Conservation (phyloP, 37 sponge, comb jelly and placozoan species). For the Ianthella basta region DNA sequence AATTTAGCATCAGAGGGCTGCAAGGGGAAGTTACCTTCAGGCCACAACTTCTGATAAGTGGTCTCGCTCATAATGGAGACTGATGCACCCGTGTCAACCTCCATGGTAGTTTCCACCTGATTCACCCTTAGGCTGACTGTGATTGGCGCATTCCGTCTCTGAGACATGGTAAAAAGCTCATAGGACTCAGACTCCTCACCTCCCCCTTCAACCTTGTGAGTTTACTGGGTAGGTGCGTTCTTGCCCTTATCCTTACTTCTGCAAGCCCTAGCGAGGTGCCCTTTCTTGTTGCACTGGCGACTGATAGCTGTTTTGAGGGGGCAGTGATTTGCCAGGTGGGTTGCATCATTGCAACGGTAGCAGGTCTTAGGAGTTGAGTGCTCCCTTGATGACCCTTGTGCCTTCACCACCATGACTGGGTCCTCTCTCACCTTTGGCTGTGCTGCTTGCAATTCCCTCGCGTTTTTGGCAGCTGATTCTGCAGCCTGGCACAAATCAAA, state of each 20-base stretch:
- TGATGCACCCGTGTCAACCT: slow-evolving; percentile 32
- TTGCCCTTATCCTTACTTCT: background rate
- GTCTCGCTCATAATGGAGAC: slow-evolving; percentile 7
- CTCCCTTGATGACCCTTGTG: background rate
- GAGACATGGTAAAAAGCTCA: background rate
- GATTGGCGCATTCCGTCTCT: background rate
- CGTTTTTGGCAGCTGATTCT: slow-evolving; percentile 17
- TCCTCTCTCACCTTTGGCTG: background rate
- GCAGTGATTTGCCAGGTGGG: background rate
- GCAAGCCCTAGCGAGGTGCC: background rate
- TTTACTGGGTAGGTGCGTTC: background rate
- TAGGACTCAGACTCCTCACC: background rate
- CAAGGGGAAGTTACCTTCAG: background rate
- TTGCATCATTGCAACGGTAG: background rate
- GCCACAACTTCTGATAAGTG: background rate
- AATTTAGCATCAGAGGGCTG: background rate
- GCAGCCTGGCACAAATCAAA: slow-evolving; percentile 23
- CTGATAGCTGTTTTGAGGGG: background rate
- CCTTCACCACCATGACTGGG: background rate
- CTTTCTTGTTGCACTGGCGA: background rate
- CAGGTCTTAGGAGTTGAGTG: background rate
- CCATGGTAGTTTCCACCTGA: background rate
- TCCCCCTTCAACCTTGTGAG: background rate
- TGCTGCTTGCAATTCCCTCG: background rate
- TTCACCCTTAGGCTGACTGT: background rate